Conservation (phyloP, 2,113 vertebrate species). For the Egretta garzetta region DNA sequence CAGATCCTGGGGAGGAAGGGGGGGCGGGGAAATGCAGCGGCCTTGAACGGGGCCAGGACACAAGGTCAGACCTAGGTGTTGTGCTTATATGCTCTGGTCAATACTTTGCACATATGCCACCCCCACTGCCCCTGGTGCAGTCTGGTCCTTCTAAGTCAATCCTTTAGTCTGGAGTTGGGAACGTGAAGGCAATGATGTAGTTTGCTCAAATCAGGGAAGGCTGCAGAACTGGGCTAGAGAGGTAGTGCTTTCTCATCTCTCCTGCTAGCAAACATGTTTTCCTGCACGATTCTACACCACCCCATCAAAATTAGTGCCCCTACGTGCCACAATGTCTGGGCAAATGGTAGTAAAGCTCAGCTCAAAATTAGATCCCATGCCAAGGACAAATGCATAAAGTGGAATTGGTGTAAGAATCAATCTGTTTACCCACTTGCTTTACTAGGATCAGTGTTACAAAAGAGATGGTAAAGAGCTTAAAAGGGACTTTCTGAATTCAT, state of each 20-base stretch:
- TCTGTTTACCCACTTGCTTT: neutral
- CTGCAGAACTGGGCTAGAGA: neutral
- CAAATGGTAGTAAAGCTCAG: neutral
- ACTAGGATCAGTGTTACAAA: neutral
- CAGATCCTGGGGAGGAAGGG: neutral
- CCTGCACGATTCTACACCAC: fast-evolving
- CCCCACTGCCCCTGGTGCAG: neutral
- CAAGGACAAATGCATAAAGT: neutral
- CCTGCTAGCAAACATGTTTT: neutral
- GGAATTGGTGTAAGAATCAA: neutral
- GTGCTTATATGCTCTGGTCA: neutral
- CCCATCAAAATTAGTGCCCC: neutral
- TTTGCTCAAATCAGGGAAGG: neutral
- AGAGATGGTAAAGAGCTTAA: neutral
- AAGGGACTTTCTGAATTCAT: neutral
- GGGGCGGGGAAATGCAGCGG: neutral
- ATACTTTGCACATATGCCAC: too few relatives aligned
- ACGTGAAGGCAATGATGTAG: neutral
- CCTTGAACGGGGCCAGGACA: neutral
- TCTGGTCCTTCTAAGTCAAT: neutral
- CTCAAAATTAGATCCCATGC: neutral
- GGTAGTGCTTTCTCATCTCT: neutral
- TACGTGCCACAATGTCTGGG: neutral
- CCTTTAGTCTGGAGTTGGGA: neutral
- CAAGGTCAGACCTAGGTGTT: neutral